A percentile compares a stretch with the other conserved stretches of the same genome.
phyloP scores from a whole-genome alignment of 2,888 invertebrate genomes.

The Acronicta psi region DNA sequence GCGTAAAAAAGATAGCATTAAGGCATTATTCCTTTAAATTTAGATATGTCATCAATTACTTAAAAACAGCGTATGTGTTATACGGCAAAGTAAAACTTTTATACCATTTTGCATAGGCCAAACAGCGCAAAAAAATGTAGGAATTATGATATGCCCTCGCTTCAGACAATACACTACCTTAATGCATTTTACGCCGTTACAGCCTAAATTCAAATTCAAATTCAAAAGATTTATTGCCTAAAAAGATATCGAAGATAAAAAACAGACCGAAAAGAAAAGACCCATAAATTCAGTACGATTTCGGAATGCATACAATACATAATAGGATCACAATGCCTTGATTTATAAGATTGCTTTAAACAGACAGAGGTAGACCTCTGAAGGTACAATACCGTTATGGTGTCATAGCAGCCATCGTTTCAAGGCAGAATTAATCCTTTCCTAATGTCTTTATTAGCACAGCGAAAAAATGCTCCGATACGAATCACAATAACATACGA shows the following conservation, averaged over 20 bases:
- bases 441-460: slow-evolving; percentile 33
- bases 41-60: no score
- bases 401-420: slow-evolving; percentile 2
- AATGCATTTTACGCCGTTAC: no score
- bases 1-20: neutral
- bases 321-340: slow-evolving; percentile 20
- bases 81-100: neutral
- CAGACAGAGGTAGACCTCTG: slow-evolving; percentile 12
- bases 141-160: neutral
- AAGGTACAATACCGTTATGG: no score
- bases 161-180: neutral
- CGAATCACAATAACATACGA: slow-evolving; percentile 37
- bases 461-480: slow-evolving; percentile 37
- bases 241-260: slow-evolving; percentile 13
- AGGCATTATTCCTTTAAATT: no score
- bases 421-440: slow-evolving; percentile 27
- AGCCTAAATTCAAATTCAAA: no score
- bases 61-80: neutral
- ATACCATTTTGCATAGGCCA: neutral
- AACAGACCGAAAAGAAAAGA: slow-evolving; percentile 27
- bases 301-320: slow-evolving; percentile 66
- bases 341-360: neutral
- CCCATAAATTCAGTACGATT: slow-evolving; percentile 59
- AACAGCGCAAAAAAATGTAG: neutral
- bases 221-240: no score